These are phyloP conservation scores for Thera britannica DNA, from an alignment of 2,888 invertebrate species.

Conservation along the genomic window DNA sequence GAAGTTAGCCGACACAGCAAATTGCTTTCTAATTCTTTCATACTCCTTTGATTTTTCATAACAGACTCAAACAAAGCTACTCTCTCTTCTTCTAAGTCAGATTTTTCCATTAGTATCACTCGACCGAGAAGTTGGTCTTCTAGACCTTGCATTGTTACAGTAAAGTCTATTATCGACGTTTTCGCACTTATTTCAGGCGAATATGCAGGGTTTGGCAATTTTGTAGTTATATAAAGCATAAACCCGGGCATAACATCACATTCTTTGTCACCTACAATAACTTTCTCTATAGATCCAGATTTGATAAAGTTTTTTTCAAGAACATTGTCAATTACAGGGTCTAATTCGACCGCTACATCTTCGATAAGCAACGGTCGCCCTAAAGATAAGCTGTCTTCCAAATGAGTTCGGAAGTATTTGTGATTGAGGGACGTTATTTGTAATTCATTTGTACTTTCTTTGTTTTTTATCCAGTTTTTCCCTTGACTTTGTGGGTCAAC, in stretches of 20 bases:
- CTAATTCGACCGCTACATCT: conserved; percentile 97
- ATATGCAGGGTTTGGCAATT: conserved; percentile 97
- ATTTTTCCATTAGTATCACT: conserved; percentile 98
- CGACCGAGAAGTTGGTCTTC: conserved; percentile 97
- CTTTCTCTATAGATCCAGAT: conserved; percentile 97
- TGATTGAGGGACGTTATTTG: conserved; percentile 98
- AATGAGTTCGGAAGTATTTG: conserved; percentile 96
- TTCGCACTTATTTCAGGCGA: conserved; percentile 98
- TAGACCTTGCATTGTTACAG: conserved; percentile 97
- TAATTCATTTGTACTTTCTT: conserved; percentile 94
- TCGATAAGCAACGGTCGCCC: conserved; percentile 96
- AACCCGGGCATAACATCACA: conserved; percentile 98
- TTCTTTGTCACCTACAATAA: conserved; percentile 97
- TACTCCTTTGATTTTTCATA: conserved; percentile 97
- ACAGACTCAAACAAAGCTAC: conserved; percentile 97
- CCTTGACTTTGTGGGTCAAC: conserved; percentile 99
- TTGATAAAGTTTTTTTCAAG: conserved; percentile 99
- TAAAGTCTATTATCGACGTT: conserved; percentile 98
- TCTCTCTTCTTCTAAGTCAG: conserved; percentile 96
- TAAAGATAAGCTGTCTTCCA: conserved; percentile 94
- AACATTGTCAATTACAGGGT: conserved; percentile 98
- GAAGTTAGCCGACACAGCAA: conserved; percentile 95
- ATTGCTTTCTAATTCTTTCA: conserved; percentile 98
- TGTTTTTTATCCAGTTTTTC: conserved; percentile 98
- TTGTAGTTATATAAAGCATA: conserved; percentile 97